Base-by-base conservation (phyloP, 1,140 invertebrate species). In the Drosophila lacteicornis region DNA sequence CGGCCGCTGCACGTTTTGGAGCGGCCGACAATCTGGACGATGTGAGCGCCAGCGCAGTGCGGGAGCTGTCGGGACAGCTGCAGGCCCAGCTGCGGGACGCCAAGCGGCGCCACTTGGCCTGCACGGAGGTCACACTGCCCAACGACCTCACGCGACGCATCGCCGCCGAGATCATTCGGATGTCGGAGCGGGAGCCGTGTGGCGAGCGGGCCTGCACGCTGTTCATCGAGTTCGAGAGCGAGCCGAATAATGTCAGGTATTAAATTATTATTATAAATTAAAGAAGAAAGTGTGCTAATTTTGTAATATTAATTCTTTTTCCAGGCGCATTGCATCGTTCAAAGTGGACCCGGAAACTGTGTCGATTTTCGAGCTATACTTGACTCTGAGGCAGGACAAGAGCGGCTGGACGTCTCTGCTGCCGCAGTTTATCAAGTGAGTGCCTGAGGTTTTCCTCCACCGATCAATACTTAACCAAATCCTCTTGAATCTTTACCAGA, bases 391-490 rank as follows among this genome's bases (percentile, higher is more conserved):
- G 92, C 96, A 97, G 91, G 96, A 96, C 83, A 94, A 95, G 40
- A 96, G 95, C 66, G 95, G 96, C 75, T 98, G 97, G 97, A 96
- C 96, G 71, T 96, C 95, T 74, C 93, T 97, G 77, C 94, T 97
- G 92, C 97, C 96, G 86, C 96, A 97, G 92, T 97, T 97, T 93
- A 94, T 97, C 93, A 97, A 97, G 96, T 97, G 93, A 96, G 96
- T 95, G 8, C 0, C 0, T n/a, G 1, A 9, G 0, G 11, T 4
- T 17, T 6, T 7, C 0, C 1, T 25, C 1, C 13, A 8, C 17
- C 1, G 0, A 15, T 1, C 7, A 0, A 19, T 53, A 0, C 0
- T 25, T 15, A 49, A 36, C 33, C 12, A 12, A 3, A 53, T 7
- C 0, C 5, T 53, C 38, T 66, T 9, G 1, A 25, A 25, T 25